Evolutionary conservation across 2,888 invertebrate species (phyloP).

Genomic region (Apotomis betuletana): DNA sequence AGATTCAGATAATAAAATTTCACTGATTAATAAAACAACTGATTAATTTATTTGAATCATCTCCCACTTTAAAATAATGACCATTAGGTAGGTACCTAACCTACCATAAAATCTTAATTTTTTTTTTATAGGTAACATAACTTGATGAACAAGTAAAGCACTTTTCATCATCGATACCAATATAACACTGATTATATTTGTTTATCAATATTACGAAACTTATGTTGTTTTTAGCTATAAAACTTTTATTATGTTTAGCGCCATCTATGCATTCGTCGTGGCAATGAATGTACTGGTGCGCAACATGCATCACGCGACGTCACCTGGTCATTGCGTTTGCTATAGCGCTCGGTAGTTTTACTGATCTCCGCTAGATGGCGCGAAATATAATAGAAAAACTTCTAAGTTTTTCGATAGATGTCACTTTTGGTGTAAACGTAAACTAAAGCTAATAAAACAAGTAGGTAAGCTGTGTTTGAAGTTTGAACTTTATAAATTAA

Average conservation of each 20-base stretch:
- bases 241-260: conserved; percentile 8
- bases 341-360: conserved; percentile 10
- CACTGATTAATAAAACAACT: too few species aligned
- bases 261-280: conserved; percentile 16
- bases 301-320: conserved; percentile 2
- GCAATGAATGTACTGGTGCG: neutral
- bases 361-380: conserved; percentile 13
- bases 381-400: neutral
- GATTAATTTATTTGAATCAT: too few species aligned
- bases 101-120: too few species aligned
- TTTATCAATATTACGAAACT: too few species aligned
- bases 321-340: neutral
- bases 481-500: neutral
- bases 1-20: too few species aligned
- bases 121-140: too few species aligned
- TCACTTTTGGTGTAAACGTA: neutral
- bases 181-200: too few species aligned
- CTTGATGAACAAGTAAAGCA: too few species aligned
- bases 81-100: too few species aligned
- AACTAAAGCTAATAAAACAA: neutral
- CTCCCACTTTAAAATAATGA: too few species aligned
- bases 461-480: neutral
- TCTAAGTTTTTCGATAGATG: conserved; percentile 7
- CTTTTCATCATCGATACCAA: too few species aligned
- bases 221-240: neutral